These are phyloP conservation scores for Dolichoris vasculosae DNA, from an alignment of 1,140 invertebrate genomes.

Conservation along the genomic window DNA sequence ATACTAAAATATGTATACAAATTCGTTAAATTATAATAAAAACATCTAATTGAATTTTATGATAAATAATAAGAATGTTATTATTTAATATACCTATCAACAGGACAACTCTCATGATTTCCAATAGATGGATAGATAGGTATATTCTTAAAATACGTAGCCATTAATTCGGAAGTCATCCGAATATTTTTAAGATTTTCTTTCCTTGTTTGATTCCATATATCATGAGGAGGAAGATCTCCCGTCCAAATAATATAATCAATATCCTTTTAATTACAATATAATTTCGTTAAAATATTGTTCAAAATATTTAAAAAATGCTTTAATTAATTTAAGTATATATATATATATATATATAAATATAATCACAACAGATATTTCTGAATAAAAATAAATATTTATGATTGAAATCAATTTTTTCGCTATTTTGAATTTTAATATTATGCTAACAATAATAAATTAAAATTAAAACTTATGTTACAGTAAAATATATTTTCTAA, in stretches of 20 bases:
- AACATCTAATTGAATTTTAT: neutral
- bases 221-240: conserved; percentile 97
- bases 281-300: neutral
- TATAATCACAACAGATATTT: too few relatives aligned
- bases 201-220: conserved; percentile 96
- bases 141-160: conserved; percentile 89
- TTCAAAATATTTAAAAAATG: neutral
- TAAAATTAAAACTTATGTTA: too few relatives aligned
- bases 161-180: conserved; percentile 88
- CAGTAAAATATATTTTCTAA: too few relatives aligned
- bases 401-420: too few relatives aligned
- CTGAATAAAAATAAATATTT: too few relatives aligned
- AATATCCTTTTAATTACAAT: conserved; percentile 81
- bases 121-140: conserved; percentile 95
- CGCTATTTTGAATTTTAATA: too few relatives aligned
- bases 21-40: too few relatives aligned
- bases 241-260: conserved; percentile 99
- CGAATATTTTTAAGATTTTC: conserved; percentile 90
- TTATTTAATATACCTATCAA: conserved; percentile 84
- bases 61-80: neutral
- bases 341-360: too few relatives aligned
- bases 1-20: too few relatives aligned
- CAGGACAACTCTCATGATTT: conserved; percentile 96
- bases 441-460: too few relatives aligned
- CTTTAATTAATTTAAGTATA: neutral